Evolutionary conservation across 2,113 vertebrate species (phyloP), one percentile per base, ranked within the genome.

Genomic region (Polyodon spathula): DNA sequence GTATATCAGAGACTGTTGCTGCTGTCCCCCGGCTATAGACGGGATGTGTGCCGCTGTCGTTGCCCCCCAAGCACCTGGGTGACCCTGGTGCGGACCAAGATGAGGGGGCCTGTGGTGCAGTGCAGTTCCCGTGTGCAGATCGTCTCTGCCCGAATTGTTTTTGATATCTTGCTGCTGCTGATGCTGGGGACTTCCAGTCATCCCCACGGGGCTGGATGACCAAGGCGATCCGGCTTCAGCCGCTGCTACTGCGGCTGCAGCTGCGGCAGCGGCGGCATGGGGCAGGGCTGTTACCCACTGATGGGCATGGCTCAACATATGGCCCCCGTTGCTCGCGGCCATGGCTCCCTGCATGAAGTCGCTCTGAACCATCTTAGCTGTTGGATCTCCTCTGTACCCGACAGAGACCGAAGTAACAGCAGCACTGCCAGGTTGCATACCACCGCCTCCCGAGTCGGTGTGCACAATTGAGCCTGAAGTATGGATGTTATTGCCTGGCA

Each of bases 291-390:
- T 93, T 68, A 95, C 92, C 93, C 93, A 96, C 87, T 95, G 93
- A 76, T 95, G 93, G 70, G 92, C 92, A 83, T 94, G 93, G 92
- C 92, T 93, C 78, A 95, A 89, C 93, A 95, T 94, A 83, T 95
- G 93, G 66, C 92, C 92, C 68, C 93, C 92, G 88, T 94, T 95
- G 84, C 91, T 94, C 74, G 93, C 91, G 68, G 91, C 92, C 92
- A 96, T 93, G 41, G 93, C 92, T 71, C 91, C 89, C 78, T 92
- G 93, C 92, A 95, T 94, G 87, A 94, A 95, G 90, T 95, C 93
- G 84, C 92, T 94, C 80, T 94, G 93, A 66, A 93, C 92, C 92
- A 95, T 94, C 88, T 96, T 95, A 70, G 92, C 88, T 1, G 91
- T 84, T 76, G 90, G 83, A 68, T 94, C 93, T 14, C 92, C 92